Conservation (phyloP, 2,797 vertebrate genomes). For the Sebastes glaucus region DNA sequence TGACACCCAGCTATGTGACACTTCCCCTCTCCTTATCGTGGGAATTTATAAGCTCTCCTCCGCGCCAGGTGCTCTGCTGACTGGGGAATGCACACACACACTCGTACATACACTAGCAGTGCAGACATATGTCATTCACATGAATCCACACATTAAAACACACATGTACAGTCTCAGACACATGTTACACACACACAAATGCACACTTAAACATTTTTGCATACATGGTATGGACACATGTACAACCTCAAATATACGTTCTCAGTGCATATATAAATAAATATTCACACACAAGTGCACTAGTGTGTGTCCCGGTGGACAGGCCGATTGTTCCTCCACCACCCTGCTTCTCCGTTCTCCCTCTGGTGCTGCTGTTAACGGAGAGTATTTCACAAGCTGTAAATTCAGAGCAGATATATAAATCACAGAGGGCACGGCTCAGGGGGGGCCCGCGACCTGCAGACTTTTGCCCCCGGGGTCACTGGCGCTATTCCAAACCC, state of each 20-base stretch:
- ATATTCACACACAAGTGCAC: background rate
- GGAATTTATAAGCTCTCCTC: slow-evolving; percentile 77
- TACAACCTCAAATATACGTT: background rate
- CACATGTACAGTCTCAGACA: slow-evolving; percentile 10
- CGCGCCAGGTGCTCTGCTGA: slow-evolving; percentile 64
- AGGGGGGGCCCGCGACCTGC: slow-evolving; percentile 53
- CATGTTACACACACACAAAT: background rate
- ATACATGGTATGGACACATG: background rate
- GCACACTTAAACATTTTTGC: background rate
- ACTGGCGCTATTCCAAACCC: slow-evolving; percentile 74
- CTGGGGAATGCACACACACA: slow-evolving; percentile 29
- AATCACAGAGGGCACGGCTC: slow-evolving; percentile 69
- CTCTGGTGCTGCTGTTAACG: slow-evolving; percentile 63
- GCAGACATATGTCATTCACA: slow-evolving; percentile 19
- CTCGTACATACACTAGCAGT: slow-evolving; percentile 12
- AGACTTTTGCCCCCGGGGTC: slow-evolving; percentile 74
- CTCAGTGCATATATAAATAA: background rate
- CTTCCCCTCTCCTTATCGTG: slow-evolving; percentile 77
- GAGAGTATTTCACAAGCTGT: slow-evolving; percentile 79
- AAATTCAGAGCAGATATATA: slow-evolving; percentile 81
- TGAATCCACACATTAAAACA: slow-evolving; percentile 15
- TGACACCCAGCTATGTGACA: slow-evolving; percentile 81
- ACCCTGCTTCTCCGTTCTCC: slow-evolving; percentile 23
- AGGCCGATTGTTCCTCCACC: slow-evolving; percentile 44
- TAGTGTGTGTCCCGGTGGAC: slow-evolving; percentile 9